phyloP scores from a whole-genome alignment of 1,140 invertebrate genomes.

The Mesaphorura yosii region DNA sequence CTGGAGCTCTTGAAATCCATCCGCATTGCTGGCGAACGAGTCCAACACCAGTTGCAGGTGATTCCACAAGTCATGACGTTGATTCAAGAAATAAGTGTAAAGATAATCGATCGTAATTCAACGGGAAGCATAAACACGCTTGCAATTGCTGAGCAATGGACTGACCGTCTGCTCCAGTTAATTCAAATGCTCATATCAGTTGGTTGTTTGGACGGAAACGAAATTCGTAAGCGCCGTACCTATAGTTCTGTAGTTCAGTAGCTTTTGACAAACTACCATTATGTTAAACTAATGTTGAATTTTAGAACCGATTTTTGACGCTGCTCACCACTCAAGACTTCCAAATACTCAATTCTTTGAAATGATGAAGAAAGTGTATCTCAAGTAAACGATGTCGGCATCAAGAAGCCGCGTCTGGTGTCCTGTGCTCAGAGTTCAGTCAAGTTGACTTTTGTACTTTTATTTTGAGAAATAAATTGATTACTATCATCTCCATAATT shows the following conservation, averaged over 20 bases:
- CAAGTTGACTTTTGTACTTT: too few relatives aligned
- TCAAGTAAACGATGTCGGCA: conserved; percentile 9
- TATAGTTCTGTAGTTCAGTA: too few relatives aligned
- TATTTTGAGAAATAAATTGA: too few relatives aligned
- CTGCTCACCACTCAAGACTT: conserved; percentile 11
- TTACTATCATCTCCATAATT: too few relatives aligned
- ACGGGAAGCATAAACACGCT: background rate
- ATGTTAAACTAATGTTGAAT: too few relatives aligned
- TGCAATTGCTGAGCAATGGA: background rate
- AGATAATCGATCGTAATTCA: background rate
- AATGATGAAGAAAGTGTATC: conserved; percentile 20
- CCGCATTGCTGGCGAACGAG: conserved; percentile 16
- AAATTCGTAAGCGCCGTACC: conserved; percentile 24
- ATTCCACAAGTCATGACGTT: conserved; percentile 27
- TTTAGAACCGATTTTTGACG: conserved; percentile 29
- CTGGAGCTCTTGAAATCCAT: conserved; percentile 22
- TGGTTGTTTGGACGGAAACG: conserved; percentile 25
- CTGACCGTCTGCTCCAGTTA: conserved; percentile 21
- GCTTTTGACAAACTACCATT: too few relatives aligned
- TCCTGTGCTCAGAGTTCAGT: too few relatives aligned
- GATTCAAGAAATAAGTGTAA: conserved; percentile 23
- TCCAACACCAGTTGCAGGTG: conserved; percentile 18
- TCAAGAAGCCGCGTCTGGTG: too few relatives aligned
- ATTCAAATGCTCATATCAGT: conserved; percentile 25
- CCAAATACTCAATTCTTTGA: conserved; percentile 16